Evolutionary conservation across 92 coral and sea anemone species (phyloP), one percentile per base, ranked within the genome.

Genomic region (Porites cylindrica): DNA sequence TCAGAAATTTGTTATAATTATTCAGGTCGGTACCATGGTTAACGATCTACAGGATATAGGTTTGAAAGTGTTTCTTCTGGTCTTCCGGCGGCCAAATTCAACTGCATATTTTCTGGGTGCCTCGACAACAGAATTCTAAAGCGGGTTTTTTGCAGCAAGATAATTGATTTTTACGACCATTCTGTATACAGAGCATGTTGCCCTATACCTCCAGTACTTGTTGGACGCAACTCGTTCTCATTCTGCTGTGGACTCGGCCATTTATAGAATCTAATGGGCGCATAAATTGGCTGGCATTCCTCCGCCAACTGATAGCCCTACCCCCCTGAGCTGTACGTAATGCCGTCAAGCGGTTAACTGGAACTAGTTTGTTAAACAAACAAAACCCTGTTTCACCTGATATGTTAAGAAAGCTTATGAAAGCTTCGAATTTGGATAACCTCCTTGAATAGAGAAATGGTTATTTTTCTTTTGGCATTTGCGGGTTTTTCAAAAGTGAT

Each of bases 241-340:
- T 38, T 38, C 47, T 38, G 47, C 47, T 38, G 47, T 38, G 62
- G 21, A 82, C 91, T 53, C 88, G 8, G 91, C 93, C 21, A 75
- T 86, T 77, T 91, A 86, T 75, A 82, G 91, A 21, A 32, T 86
- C 14, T 59, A 86, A 54, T 86, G 93, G 88, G 90, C 85, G 14
- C 90, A 86, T 54, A 63, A 19, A n/a, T 14, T 90, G 75, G 90
- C 90, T 17, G 93, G 87, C 47, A 73, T 90, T 8, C 76, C 84
- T 4, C 85, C 80, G 20, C 90, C 90, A n/a, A 85, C 90, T 20
- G 89, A 63, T 38, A 66, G 77, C 63, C 78, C 75, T 7, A 85
- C 32, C 10, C 23, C 32, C 32, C 73, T 4, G 32, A 21, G 43
- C 62, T 19, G 21, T 69, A 6, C 19, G 73, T 7, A 20, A 23